Base-by-base conservation (phyloP, 2,888 invertebrate species). In the Julus scandinavius region DNA sequence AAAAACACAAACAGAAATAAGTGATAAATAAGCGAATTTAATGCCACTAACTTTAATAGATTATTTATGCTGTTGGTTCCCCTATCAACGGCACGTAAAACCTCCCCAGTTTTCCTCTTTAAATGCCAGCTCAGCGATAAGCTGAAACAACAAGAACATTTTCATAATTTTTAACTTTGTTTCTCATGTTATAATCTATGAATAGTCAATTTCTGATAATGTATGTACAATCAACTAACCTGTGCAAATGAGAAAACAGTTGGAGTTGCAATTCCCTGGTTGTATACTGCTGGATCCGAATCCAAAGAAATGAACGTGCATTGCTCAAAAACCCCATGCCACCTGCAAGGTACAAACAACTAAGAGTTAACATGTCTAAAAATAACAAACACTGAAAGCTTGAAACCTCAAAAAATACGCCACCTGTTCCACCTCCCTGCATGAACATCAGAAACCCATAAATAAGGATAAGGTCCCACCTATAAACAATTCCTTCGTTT, bases 31-130 rank as follows among this genome's bases (percentile, higher is more conserved):
- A 29, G 29, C 29, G 1, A 29, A 29, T 29, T 29, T 0, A 29
- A 29, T 29, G 29, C 29, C 4, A 85, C 85, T 91, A 96, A 98
- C 91, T 96, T 98, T 0, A 99, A 94, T 13, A 99, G 94, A 92
- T 96, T 97, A 93, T 98, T 98, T 90, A 99, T 97, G 88, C 98
- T 98, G 91, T 97, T 97, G 0, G 99, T 99, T 90, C 99, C 99
- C 89, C 99, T 94, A 93, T 99, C 99, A 97, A 99, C 98, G 0
- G 99, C 96, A 58, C 98, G 94, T 1, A 99, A 93, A 0, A 99
- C 98, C 93, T 99, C 99, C 1, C 99, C 99, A 0, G 99, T 99
- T 93, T 99, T 99, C 15, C 99, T 93, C 1, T 96, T 94, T 58
- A 99, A 93, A 93, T 99, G 99, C 99, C 99, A 99, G 41, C 97